These are phyloP conservation scores for Hippoglossus hippoglossus DNA, from an alignment of 2,797 vertebrate species.

Conservation along the genomic window DNA sequence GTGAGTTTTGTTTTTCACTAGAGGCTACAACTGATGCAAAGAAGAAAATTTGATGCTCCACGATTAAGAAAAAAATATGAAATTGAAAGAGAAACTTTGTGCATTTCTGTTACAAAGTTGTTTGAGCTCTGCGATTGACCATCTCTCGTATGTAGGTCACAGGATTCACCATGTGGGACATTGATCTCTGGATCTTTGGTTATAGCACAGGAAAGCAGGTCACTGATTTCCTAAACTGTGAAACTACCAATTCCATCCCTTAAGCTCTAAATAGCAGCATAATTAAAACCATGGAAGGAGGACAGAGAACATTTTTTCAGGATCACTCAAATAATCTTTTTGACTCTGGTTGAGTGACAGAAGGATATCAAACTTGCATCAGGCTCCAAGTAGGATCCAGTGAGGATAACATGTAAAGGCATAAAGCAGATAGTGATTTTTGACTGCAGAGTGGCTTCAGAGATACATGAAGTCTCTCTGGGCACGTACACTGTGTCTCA, in stretches of 20 bases:
- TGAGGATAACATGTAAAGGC: neutral
- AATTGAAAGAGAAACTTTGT: neutral
- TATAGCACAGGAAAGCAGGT: constrained; percentile 70
- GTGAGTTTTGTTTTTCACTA: neutral
- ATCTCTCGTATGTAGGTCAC: constrained; percentile 69
- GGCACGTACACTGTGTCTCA: neutral
- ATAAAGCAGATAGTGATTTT: neutral
- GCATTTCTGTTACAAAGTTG: constrained; percentile 15
- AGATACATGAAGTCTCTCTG: neutral
- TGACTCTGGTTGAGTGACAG: neutral
- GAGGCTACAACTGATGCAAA: neutral
- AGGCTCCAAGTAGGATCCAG: neutral
- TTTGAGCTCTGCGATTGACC: constrained; percentile 28
- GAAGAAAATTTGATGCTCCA: neutral
- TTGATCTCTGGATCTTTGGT: constrained; percentile 75
- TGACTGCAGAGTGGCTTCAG: neutral
- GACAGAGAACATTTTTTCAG: neutral
- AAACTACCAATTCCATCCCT: constrained; percentile 58
- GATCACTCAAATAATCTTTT: neutral
- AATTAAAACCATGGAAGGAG: constrained; percentile 42
- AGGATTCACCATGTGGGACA: constrained; percentile 56
- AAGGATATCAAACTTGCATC: neutral
- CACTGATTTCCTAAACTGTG: constrained; percentile 62
- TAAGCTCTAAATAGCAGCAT: constrained; percentile 49
- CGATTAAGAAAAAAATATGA: neutral